Evolutionary conservation across 1,140 invertebrate species (phyloP).

Genomic region (Copidosoma floridanum): DNA sequence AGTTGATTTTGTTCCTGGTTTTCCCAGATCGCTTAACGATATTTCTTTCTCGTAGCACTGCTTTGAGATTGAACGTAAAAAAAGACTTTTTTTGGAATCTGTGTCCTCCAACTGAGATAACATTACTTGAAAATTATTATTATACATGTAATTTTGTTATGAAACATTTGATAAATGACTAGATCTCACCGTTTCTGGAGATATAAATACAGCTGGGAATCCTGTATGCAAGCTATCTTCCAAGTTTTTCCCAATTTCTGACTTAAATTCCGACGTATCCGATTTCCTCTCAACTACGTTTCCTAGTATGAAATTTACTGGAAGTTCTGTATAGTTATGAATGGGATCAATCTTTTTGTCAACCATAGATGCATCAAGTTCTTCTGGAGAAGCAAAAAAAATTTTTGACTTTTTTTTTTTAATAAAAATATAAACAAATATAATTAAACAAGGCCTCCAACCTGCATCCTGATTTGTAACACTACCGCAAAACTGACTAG

Average conservation of each 20-base stretch:
- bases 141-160: background rate
- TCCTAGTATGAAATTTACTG: conserved; percentile 57
- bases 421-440: background rate
- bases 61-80: conserved; percentile 32
- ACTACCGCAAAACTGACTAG: conserved; percentile 30
- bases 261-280: conserved; percentile 33
- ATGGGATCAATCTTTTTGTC: conserved; percentile 52
- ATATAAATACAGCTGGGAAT: conserved; percentile 44
- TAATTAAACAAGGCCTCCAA: conserved; percentile 6
- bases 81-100: conserved; percentile 34
- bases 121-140: conserved; percentile 10
- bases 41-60: background rate
- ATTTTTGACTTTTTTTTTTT: too few species aligned
- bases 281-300: conserved; percentile 63
- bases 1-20: too few species aligned
- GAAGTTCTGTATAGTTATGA: conserved; percentile 53
- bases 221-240: conserved; percentile 21
- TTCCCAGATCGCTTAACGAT: too few species aligned
- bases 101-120: conserved; percentile 25
- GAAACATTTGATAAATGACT: background rate
- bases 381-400: conserved; percentile 16
- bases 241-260: conserved; percentile 11
- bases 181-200: conserved; percentile 7
- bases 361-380: conserved; percentile 31
- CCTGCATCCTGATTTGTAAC: conserved; percentile 27